These are phyloP conservation scores for Oncorhynchus clarkii DNA, from an alignment of 2,113 vertebrate genomes.

Conservation along the genomic window DNA sequence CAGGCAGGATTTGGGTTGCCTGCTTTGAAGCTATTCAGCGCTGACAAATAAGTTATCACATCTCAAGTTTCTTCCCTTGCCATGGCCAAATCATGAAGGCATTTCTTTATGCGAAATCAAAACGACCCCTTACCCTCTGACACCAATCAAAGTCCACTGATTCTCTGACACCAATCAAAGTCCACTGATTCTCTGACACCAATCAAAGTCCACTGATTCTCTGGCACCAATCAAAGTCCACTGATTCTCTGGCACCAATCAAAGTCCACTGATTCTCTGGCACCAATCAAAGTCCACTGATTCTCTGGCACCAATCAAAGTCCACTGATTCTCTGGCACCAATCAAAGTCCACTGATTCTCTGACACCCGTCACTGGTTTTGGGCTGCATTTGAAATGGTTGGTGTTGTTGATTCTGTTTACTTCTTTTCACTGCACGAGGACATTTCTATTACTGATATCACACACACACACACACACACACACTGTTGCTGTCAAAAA, in stretches of 20 bases:
- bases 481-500: constrained; percentile 40
- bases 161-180: neutral
- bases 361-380: neutral
- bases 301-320: neutral
- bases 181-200: neutral
- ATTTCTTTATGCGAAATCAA: neutral
- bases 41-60: constrained; percentile 20
- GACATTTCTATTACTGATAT: constrained; percentile 4
- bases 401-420: neutral
- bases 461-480: constrained; percentile 20
- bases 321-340: neutral
- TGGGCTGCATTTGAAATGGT: no score
- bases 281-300: neutral
- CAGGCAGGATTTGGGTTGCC: neutral
- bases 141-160: neutral
- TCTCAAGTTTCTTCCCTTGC: constrained; percentile 5
- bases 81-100: constrained; percentile 10
- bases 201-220: neutral
- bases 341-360: neutral
- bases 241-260: neutral
- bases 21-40: constrained; percentile 1
- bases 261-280: neutral
- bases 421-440: neutral
- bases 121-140: neutral
- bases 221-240: neutral